phyloP scores from a whole-genome alignment of 2,113 vertebrate genomes.

The Redunca redunca region DNA sequence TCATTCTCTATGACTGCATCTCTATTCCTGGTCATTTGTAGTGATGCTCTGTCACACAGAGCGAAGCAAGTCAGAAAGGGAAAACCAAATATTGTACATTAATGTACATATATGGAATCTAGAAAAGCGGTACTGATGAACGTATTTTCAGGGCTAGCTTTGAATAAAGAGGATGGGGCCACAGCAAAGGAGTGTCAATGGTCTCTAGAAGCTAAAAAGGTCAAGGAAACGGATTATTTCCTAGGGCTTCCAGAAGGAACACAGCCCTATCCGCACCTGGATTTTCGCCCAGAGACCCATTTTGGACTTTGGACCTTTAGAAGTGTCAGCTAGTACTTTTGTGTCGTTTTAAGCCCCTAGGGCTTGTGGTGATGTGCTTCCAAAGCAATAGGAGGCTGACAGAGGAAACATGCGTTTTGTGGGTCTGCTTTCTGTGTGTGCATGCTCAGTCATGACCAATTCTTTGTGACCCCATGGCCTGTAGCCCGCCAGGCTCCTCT shows the following conservation, averaged over 20 bases:
- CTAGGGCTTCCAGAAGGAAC: neutral
- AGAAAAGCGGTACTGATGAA: neutral
- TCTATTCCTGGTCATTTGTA: neutral
- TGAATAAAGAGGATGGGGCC: neutral
- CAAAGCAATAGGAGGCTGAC: neutral
- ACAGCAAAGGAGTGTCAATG: accelerated
- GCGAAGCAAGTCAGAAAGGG: neutral
- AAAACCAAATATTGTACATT: neutral
- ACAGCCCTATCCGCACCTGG: neutral
- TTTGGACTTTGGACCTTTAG: neutral
- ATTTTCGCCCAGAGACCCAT: neutral
- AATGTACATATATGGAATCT: neutral
- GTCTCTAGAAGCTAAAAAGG: neutral
- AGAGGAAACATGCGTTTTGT: accelerated
- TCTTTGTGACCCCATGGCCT: neutral
- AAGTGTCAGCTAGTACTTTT: neutral
- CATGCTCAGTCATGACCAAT: neutral
- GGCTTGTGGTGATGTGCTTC: neutral
- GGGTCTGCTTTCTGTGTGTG: neutral
- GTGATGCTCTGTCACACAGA: neutral
- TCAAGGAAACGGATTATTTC: neutral
- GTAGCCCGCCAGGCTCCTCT: neutral
- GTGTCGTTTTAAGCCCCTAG: neutral
- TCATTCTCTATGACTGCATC: neutral
- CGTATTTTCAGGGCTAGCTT: neutral